These are phyloP conservation scores for Acanthochromis polyacanthus DNA, from an alignment of 2,113 vertebrate species.

Conservation along the genomic window DNA sequence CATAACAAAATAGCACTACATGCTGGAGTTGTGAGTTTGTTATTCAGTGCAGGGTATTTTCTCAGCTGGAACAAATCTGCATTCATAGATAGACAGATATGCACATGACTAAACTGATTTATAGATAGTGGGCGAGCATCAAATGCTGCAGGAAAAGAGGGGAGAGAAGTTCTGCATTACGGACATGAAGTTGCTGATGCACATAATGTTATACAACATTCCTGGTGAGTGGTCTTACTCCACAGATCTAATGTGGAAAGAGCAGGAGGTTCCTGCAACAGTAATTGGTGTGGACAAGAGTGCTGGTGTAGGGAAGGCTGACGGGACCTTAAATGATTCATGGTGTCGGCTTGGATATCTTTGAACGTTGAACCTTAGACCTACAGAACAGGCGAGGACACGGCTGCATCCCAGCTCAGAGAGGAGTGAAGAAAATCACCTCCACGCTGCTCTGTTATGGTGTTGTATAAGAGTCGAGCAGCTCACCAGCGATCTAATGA, in stretches of 20 bases:
- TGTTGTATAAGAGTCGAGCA: constrained; percentile 32
- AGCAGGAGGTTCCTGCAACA: constrained; percentile 71
- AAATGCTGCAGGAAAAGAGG: constrained; percentile 35
- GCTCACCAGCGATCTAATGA: background rate
- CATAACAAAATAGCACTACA: constrained; percentile 44
- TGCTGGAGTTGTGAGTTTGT: constrained; percentile 33
- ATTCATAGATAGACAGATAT: constrained; percentile 25
- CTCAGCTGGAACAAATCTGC: constrained; percentile 34
- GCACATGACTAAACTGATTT: constrained; percentile 49
- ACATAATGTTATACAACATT: constrained; percentile 71
- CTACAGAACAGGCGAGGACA: constrained; percentile 61
- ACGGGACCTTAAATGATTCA: constrained; percentile 80
- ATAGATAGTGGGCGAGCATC: constrained; percentile 21
- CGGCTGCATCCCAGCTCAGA: constrained; percentile 27
- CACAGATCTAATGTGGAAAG: constrained; percentile 71
- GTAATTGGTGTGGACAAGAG: constrained; percentile 74
- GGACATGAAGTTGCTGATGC: constrained; percentile 70
- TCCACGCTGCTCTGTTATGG: constrained; percentile 20
- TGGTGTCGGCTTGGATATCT: constrained; percentile 71
- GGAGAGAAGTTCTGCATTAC: constrained; percentile 57
- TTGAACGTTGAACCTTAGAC: constrained; percentile 74
- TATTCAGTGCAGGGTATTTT: constrained; percentile 10
- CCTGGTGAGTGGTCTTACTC: constrained; percentile 63
- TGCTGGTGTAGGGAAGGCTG: constrained; percentile 72
- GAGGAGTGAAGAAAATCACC: constrained; percentile 21